A percentile compares a stretch with the other conserved stretches of the same genome.
Conservation (phyloP, 2,113 vertebrate species). For the Rhabdomys dilectus region DNA sequence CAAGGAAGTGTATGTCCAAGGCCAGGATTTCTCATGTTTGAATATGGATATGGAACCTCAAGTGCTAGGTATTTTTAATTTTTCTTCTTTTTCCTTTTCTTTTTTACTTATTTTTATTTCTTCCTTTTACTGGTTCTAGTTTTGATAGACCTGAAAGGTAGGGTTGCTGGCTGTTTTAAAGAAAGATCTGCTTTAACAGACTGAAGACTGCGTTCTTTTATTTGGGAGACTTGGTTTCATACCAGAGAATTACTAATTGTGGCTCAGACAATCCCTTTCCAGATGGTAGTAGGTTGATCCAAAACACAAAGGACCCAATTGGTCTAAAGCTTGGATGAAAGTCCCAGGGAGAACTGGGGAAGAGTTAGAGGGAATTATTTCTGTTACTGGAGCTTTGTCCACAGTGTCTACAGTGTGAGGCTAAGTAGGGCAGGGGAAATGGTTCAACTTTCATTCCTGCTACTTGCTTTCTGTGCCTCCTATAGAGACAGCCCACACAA, state of each 20-base stretch:
- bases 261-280: slow-evolving; percentile 68
- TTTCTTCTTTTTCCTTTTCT: background rate
- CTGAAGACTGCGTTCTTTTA: slow-evolving; percentile 48
- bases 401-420: background rate
- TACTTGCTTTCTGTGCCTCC: background rate
- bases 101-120: slow-evolving; percentile 58
- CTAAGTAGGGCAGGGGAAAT: slow-evolving; percentile 10
- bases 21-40: slow-evolving; percentile 62
- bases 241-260: slow-evolving; percentile 62
- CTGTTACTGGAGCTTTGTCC: slow-evolving; percentile 9
- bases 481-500: background rate
- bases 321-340: slow-evolving; percentile 59
- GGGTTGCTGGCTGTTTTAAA: background rate
- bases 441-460: background rate
- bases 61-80: slow-evolving; percentile 64
- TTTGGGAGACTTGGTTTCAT: slow-evolving; percentile 50
- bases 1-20: slow-evolving; percentile 69
- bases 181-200: slow-evolving; percentile 46
- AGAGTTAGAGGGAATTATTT: slow-evolving; percentile 48
- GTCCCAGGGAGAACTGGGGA: slow-evolving; percentile 15
- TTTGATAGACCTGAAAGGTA: slow-evolving; percentile 19
- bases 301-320: slow-evolving; percentile 66
- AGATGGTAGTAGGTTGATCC: slow-evolving; percentile 70
- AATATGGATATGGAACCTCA: slow-evolving; percentile 24
- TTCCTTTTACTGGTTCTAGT: background rate